A percentile compares a stretch with the other conserved stretches of the same genome.
Conservation (phyloP, 2,888 invertebrate species). For the Scotopteryx bipunctaria region DNA sequence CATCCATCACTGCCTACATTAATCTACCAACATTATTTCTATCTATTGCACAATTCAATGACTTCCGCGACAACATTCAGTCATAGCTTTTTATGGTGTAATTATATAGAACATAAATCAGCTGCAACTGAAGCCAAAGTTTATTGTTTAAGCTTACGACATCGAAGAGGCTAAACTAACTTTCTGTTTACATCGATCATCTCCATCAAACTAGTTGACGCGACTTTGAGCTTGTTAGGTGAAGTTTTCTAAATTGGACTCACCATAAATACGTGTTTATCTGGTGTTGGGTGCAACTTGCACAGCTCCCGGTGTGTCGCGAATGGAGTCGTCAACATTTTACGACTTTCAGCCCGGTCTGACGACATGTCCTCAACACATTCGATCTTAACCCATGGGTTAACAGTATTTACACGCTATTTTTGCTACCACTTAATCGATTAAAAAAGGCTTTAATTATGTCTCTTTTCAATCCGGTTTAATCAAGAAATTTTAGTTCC, state of each 20-base stretch:
- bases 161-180: slow-evolving; percentile 8
- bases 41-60: neutral
- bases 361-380: slow-evolving; percentile 25
- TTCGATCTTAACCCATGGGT: slow-evolving; percentile 22
- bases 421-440: neutral
- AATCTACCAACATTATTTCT: slow-evolving; percentile 47
- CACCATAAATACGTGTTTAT: slow-evolving; percentile 13
- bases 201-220: slow-evolving; percentile 35
- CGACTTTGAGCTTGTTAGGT: slow-evolving; percentile 18
- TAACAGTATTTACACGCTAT: slow-evolving; percentile 1
- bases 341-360: slow-evolving; percentile 21
- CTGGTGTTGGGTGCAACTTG: slow-evolving; percentile 17
- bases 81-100: neutral
- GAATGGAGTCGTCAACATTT: slow-evolving; percentile 31
- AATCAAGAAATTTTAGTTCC: neutral
- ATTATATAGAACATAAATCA: slow-evolving; percentile 34
- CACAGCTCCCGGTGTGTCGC: slow-evolving; percentile 11
- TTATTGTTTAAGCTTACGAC: slow-evolving; percentile 8
- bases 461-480: neutral
- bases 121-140: slow-evolving; percentile 30
- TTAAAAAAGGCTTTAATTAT: neutral
- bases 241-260: slow-evolving; percentile 5
- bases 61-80: neutral
- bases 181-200: slow-evolving; percentile 46
- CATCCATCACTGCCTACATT: slow-evolving; percentile 47